phyloP scores from a whole-genome alignment of 2,113 vertebrate species.

The Micronisus gabar region DNA sequence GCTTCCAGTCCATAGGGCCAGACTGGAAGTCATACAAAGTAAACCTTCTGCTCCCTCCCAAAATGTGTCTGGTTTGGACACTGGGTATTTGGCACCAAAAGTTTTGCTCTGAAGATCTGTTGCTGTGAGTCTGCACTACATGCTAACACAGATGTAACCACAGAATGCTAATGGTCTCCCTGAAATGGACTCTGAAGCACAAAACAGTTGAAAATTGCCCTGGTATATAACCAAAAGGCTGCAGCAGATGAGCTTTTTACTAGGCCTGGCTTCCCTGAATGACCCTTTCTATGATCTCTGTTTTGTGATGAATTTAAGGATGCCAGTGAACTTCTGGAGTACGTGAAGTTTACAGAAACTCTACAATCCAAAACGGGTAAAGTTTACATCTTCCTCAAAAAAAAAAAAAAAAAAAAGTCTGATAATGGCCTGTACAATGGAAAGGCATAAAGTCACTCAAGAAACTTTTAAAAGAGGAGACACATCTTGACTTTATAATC shows the following conservation, averaged over 20 bases:
- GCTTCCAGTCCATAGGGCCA: background rate
- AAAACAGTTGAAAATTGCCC: background rate
- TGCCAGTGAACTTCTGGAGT: background rate
- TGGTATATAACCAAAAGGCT: background rate
- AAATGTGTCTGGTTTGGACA: background rate
- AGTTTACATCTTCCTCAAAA: background rate
- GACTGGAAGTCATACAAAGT: background rate
- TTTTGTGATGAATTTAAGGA: background rate
- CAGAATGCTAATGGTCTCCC: background rate
- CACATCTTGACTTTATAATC: background rate
- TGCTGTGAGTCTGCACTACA: background rate
- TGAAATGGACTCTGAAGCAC: background rate
- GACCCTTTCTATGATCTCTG: background rate
- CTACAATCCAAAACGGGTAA: background rate
- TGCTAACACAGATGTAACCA: background rate
- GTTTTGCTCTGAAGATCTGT: background rate
- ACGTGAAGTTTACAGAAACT: background rate
- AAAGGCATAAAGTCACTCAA: background rate
- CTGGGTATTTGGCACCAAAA: background rate
- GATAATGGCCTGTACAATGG: background rate
- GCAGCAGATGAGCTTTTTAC: background rate
- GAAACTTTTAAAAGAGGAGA: background rate
- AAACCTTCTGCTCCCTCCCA: background rate
- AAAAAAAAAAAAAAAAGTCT: background rate
- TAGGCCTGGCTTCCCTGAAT: background rate